phyloP scores from a whole-genome alignment of 2,797 vertebrate species.

The Yasuhikotakia modesta region DNA sequence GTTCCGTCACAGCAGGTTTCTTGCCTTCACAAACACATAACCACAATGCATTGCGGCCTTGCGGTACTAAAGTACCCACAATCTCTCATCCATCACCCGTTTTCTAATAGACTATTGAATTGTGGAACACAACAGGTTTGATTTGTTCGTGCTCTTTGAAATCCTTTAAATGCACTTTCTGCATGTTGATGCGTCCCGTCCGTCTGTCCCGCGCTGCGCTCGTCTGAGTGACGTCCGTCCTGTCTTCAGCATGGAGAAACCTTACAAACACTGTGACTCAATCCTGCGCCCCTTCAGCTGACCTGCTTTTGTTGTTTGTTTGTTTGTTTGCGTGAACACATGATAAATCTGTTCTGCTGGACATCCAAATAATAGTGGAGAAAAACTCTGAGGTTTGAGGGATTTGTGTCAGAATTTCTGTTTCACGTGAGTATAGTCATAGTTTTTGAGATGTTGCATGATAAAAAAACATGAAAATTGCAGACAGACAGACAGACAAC shows the following conservation, averaged over 20 bases:
- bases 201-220: slow-evolving; percentile 54
- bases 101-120: not conserved
- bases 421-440: not conserved
- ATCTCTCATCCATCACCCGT: not conserved
- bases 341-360: not conserved
- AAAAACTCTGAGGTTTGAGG: not conserved
- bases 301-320: slow-evolving; percentile 25
- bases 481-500: not conserved
- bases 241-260: slow-evolving; percentile 50
- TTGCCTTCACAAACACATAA: not conserved
- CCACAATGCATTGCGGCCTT: slow-evolving; percentile 43
- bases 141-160: slow-evolving; percentile 43
- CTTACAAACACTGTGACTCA: slow-evolving; percentile 57
- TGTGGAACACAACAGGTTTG: slow-evolving; percentile 25
- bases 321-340: not conserved
- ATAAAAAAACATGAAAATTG: not conserved
- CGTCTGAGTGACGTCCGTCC: slow-evolving; percentile 2
- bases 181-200: slow-evolving; percentile 63
- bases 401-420: not conserved
- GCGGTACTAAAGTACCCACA: not conserved
- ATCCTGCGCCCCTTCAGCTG: slow-evolving; percentile 16
- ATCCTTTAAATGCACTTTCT: slow-evolving; percentile 76
- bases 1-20: not conserved
- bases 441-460: not conserved
- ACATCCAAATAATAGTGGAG: not conserved